Evolutionary conservation across 2,797 vertebrate genomes (phyloP).

Genomic region (Bufotes viridis): DNA sequence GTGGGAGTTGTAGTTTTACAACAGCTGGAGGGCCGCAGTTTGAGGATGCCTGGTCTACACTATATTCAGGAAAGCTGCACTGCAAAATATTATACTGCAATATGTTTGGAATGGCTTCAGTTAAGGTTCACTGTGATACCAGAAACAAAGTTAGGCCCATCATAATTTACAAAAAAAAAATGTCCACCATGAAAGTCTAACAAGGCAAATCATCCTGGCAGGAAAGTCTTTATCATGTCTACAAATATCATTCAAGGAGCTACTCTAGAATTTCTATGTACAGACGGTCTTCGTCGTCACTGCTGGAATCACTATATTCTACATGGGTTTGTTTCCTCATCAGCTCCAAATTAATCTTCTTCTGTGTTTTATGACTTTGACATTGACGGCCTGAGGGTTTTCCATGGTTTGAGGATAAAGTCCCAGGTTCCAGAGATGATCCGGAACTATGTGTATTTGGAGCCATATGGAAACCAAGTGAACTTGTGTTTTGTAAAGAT

Average conservation of each 20-base stretch:
- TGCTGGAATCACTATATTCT: conserved; percentile 77
- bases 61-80: neutral
- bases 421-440: neutral
- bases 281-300: conserved; percentile 80
- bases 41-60: too few relatives aligned
- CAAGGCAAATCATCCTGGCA: neutral
- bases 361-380: conserved; percentile 61
- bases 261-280: conserved; percentile 74
- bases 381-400: conserved; percentile 23
- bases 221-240: neutral
- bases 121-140: neutral
- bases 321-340: conserved; percentile 75
- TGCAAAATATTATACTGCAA: neutral
- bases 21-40: too few relatives aligned
- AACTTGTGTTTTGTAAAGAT: neutral
- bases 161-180: neutral
- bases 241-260: neutral
- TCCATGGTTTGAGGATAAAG: neutral
- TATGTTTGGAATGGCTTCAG: neutral
- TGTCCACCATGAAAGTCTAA: neutral
- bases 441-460: neutral
- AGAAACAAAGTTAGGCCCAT: neutral
- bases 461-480: neutral
- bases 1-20: too few relatives aligned
- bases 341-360: conserved; percentile 74